Evolutionary conservation across 2,888 invertebrate genomes (phyloP), one percentile per base, ranked within the genome.

Genomic region (Platerodrilus igneus): DNA sequence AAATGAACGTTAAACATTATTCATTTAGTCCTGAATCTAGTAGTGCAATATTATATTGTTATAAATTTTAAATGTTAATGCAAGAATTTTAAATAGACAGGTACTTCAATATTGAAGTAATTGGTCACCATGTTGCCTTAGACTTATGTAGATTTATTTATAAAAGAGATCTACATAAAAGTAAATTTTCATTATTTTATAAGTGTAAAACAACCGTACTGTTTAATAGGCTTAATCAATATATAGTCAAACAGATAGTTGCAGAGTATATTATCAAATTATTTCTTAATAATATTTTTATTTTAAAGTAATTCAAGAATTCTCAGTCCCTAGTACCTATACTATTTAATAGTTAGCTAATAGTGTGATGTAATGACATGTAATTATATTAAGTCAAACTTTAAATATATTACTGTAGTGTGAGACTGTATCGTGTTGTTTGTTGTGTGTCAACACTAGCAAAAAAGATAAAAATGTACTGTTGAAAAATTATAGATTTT

Each of bases 261-360:
- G 22, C 21, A 42, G 33, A 23, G 37, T 42, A 37, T 38, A 42
- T 42, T n/a, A n/a, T 42, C 42, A 37, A 42, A 42, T 33, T 37
- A 30, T 28, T 17, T 21, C 22, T 31, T 28, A 37, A 26, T 34
- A 22, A 34, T 41, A 43, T 37, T 17, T 34, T 25, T 42, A 32
- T 37, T 26, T n/a, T n/a, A n/a, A n/a, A n/a, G n/a, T n/a, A n/a
- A n/a, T n/a, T 19, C 19, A 7, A 19, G 7, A 19, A 21, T n/a
- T 21, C 9, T 5, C 3, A 21, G 21, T 21, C 3, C n/a, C n/a
- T n/a, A n/a, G n/a, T n/a, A n/a, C n/a, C 21, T n/a, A 21, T 21
- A 28, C n/a, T 26, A 25, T 34, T 42, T 37, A 37, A 32, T 43
- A 38, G 16, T 43, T 23, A 36, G 13, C 30, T 43, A 19, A 37